phyloP scores from a whole-genome alignment of 2,113 vertebrate species.

The Takifugu bimaculatus region DNA sequence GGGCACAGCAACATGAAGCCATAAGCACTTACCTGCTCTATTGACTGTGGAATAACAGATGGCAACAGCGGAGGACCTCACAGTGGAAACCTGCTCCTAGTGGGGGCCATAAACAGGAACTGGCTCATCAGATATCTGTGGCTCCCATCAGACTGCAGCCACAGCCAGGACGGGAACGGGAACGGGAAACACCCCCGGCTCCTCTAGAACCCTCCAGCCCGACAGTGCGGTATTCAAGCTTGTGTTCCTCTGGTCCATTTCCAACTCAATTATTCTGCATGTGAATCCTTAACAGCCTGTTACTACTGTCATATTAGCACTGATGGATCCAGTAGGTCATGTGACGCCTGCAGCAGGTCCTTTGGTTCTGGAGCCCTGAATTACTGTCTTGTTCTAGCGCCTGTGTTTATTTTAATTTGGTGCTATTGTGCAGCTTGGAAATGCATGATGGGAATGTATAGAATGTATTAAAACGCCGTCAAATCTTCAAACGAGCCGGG shows the following conservation, averaged over 20 bases:
- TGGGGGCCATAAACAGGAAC: slow-evolving; percentile 26
- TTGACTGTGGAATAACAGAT: slow-evolving; percentile 49
- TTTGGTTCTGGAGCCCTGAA: no score
- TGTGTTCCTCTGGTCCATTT: no score
- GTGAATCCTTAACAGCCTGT: no score
- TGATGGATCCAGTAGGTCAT: no score
- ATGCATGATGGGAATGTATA: neutral
- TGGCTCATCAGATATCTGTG: slow-evolving; percentile 25
- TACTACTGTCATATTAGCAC: no score
- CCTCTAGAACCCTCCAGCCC: no score
- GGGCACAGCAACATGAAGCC: slow-evolving; percentile 18
- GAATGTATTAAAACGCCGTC: slow-evolving; percentile 2
- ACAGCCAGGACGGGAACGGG: neutral
- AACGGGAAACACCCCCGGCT: no score
- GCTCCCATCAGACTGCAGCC: neutral
- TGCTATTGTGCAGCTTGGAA: neutral
- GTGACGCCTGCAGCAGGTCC: no score
- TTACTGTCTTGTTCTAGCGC: no score
- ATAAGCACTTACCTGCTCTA: slow-evolving; percentile 48
- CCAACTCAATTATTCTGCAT: no score
- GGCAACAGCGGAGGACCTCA: slow-evolving; percentile 32
- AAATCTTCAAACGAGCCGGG: neutral
- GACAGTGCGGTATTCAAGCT: no score
- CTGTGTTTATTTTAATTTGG: neutral
- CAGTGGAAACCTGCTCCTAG: slow-evolving; percentile 19